Conservation (phyloP, 2,888 invertebrate species). For the Noctua fimbriata region DNA sequence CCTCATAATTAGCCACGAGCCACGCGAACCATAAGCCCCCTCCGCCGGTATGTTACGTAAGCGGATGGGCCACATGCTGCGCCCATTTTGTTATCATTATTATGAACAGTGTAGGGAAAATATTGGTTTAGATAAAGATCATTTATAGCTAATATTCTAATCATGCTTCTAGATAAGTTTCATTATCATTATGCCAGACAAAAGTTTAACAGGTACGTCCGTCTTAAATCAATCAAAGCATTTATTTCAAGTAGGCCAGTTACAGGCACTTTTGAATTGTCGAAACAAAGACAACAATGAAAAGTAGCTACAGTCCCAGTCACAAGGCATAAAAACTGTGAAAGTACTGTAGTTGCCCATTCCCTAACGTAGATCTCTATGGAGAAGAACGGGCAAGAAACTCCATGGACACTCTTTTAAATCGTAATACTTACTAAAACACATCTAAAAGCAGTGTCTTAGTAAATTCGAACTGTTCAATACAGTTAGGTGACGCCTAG, state of each 20-base stretch:
- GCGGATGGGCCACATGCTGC: slow-evolving; percentile 69
- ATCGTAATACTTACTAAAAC: no score
- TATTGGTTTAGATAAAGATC: slow-evolving; percentile 78
- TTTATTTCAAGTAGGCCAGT: no score
- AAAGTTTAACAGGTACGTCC: not conserved
- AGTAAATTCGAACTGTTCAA: not conserved
- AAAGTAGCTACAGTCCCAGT: no score
- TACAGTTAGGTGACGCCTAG: not conserved
- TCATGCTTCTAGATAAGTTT: slow-evolving; percentile 11
- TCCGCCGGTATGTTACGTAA: slow-evolving; percentile 67
- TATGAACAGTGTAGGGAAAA: slow-evolving; percentile 74
- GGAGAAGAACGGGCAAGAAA: no score
- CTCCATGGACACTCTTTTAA: no score
- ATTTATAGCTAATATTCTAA: slow-evolving; percentile 50
- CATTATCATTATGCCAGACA: not conserved
- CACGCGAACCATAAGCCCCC: slow-evolving; percentile 70
- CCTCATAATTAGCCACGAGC: slow-evolving; percentile 80
- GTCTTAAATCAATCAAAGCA: no score
- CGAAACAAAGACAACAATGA: no score
- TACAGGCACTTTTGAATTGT: no score
- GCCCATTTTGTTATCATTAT: slow-evolving; percentile 81
- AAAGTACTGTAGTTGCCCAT: no score
- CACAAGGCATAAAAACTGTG: no score
- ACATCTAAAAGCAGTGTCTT: not conserved
- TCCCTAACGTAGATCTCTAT: no score